phyloP scores from a whole-genome alignment of 2,113 vertebrate genomes.

The Electrona antarctica region DNA sequence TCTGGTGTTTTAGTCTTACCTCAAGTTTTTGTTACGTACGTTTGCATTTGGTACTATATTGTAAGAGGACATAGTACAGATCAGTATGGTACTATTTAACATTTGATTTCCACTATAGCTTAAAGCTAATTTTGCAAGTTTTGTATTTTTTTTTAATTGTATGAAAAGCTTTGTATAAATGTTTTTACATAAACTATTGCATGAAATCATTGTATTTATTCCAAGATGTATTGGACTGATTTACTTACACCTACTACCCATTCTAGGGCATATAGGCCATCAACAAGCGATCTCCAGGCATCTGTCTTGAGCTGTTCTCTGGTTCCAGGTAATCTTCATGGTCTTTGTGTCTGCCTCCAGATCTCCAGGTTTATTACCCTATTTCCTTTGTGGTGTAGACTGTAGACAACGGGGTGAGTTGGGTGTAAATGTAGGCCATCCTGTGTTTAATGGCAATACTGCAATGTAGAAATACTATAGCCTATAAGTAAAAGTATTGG shows the following conservation, averaged over 20 bases:
- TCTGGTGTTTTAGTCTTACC: conserved; percentile 52
- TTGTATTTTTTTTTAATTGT: conserved; percentile 22
- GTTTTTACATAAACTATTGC: background rate
- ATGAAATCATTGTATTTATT: background rate
- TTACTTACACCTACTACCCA: too few relatives aligned
- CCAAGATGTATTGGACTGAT: background rate
- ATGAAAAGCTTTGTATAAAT: conserved; percentile 12
- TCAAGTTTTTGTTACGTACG: conserved; percentile 32
- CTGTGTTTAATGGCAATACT: conserved; percentile 10
- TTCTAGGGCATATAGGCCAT: too few relatives aligned
- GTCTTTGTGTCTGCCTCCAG: background rate
- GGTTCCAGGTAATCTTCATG: background rate
- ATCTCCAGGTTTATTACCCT: background rate
- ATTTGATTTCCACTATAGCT: conserved; percentile 48
- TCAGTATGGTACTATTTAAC: conserved; percentile 47
- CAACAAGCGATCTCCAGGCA: too few relatives aligned
- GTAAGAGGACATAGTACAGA: conserved; percentile 30
- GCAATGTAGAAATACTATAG: too few relatives aligned
- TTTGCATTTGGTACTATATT: conserved; percentile 50
- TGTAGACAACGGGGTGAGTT: background rate
- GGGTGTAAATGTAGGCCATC: conserved; percentile 22
- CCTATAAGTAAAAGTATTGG: too few relatives aligned
- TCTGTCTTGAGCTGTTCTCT: background rate
- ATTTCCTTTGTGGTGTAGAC: background rate
- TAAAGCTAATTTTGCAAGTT: conserved; percentile 46